These are phyloP conservation scores for Pseudococcus longispinus DNA, from an alignment of 2,888 invertebrate genomes.

Conservation along the genomic window DNA sequence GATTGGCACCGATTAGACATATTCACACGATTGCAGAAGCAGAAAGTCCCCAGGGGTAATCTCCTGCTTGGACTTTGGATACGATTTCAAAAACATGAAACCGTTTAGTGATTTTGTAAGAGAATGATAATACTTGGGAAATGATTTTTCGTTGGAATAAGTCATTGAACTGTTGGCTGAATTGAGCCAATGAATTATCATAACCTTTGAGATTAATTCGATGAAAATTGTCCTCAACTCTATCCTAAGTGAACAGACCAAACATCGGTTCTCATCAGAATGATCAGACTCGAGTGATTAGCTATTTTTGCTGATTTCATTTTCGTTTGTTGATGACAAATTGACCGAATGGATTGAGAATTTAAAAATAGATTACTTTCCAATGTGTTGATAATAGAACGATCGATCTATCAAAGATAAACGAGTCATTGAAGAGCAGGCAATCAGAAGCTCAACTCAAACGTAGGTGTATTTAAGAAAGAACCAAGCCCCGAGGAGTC, in stretches of 20 bases:
- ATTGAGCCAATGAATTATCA: neutral
- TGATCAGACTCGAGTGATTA: neutral
- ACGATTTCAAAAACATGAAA: neutral
- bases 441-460: neutral
- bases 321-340: slow-evolving; percentile 8
- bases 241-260: neutral
- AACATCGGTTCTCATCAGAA: neutral
- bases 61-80: neutral
- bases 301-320: slow-evolving; percentile 30
- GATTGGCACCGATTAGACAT: no score
- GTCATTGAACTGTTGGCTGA: neutral
- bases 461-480: neutral
- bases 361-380: neutral
- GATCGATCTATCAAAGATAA: neutral
- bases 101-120: neutral
- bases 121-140: neutral
- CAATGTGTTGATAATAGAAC: neutral
- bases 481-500: neutral
- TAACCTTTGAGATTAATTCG: neutral
- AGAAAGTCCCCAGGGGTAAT: neutral
- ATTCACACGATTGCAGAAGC: neutral
- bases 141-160: neutral
- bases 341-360: neutral
- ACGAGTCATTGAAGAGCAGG: neutral
- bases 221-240: neutral